These are phyloP conservation scores for Drosophila punjabiensis DNA, from an alignment of 1,140 invertebrate genomes.

Conservation along the genomic window DNA sequence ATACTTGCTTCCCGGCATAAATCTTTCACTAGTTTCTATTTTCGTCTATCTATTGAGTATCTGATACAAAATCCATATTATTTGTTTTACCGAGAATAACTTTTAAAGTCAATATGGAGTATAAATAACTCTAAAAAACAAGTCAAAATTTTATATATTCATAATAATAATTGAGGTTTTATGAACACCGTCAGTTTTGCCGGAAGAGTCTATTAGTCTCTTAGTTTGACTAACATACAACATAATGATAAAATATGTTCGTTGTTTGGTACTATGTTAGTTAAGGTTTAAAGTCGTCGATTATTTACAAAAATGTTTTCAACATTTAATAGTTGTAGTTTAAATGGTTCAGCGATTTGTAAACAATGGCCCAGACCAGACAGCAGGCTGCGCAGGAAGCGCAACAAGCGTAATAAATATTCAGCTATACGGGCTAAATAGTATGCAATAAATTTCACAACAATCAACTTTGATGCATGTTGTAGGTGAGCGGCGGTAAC, in stretches of 20 bases:
- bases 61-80: not conserved
- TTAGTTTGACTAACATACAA: not conserved
- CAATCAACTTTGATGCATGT: slow-evolving; percentile 83
- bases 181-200: too few relatives aligned
- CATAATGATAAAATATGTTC: not conserved
- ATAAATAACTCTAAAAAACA: too few relatives aligned
- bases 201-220: not conserved
- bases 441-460: slow-evolving; percentile 84
- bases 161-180: too few relatives aligned
- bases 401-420: slow-evolving; percentile 84
- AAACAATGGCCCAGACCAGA: slow-evolving; percentile 53
- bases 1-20: not conserved
- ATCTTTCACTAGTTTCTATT: not conserved
- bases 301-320: slow-evolving; percentile 57
- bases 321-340: slow-evolving; percentile 70
- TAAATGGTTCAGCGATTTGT: slow-evolving; percentile 73
- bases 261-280: not conserved
- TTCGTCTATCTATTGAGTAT: not conserved
- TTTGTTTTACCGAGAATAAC: too few relatives aligned
- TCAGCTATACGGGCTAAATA: slow-evolving; percentile 71
- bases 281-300: slow-evolving; percentile 25
- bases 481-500: slow-evolving; percentile 58
- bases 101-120: too few relatives aligned
- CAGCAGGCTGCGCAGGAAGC: slow-evolving; percentile 46
- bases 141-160: too few relatives aligned